Base-by-base conservation (phyloP, 2,113 vertebrate genomes). In the Pelecanoides urinatrix region DNA sequence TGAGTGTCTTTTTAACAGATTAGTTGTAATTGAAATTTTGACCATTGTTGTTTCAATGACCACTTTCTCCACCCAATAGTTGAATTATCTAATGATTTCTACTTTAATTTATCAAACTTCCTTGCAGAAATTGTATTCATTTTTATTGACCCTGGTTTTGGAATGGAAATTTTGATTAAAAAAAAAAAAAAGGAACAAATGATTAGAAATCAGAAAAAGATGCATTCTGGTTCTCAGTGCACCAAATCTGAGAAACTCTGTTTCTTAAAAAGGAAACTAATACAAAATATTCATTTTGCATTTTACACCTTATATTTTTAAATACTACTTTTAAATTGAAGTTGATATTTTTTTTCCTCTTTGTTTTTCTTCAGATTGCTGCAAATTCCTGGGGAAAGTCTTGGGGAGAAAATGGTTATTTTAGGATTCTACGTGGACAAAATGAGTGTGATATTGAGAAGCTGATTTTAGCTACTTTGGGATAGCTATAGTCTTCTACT, bases 361-460 rank as follows among this genome's bases (percentile, higher is more conserved):
- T 62, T 90, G 3, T 89, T 90, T 97, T 88, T 55, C 47, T 95
- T 53, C 85, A 98, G 98, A 97, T 98, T 92, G 98, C 96, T 96
- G 98, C 98, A 94, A 98, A 98, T 95, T 98, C 98, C 66, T 98
- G 98, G 98, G 98, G 98, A 93, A 98, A 96, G 52, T 97, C 93
- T 13, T 98, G 98, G 98, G 98, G 98, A 97, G 98, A 98, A 97
- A 98, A 98, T 62, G 98, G 98, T 74, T 98, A 98, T 96, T 98
- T 98, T 85, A 96, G 96, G 85, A 98, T 98, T 97, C 96, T 98
- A 94, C 98, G 98, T 80, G 98, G 98, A 93, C 96, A 96, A 96
- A 98, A 98, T 96, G 98, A 98, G 32, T 98, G 98, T 97, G 98
- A 98, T 95, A 98, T 98, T 96, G 98, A 98, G 96, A 98, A 98